Conservation (phyloP, 2,888 invertebrate genomes). For the Cyclophora punctaria region DNA sequence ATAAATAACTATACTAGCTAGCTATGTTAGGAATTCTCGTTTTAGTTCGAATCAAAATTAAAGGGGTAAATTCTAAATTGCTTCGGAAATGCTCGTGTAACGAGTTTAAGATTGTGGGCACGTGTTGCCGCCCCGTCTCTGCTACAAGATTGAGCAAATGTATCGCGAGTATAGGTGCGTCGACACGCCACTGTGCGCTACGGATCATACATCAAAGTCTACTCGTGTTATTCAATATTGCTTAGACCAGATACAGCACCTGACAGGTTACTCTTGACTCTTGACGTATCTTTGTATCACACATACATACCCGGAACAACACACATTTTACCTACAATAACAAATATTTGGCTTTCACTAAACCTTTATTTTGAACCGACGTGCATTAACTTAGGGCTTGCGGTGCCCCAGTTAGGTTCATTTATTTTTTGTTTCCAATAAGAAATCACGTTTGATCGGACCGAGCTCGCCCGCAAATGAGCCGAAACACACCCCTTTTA, state of each 20-base stretch:
- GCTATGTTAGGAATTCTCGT: slow-evolving; percentile 30
- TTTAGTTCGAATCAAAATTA: slow-evolving; percentile 45
- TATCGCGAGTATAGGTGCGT: slow-evolving; percentile 32
- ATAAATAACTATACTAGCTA: slow-evolving; percentile 32
- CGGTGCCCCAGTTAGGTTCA: slow-evolving; percentile 43
- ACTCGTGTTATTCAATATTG: slow-evolving; percentile 46
- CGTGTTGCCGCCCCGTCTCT: slow-evolving; percentile 47
- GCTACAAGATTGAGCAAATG: slow-evolving; percentile 50
- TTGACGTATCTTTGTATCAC: slow-evolving; percentile 19
- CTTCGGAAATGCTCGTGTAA: slow-evolving; percentile 50
- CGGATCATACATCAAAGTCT: slow-evolving; percentile 59
- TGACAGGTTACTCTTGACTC: slow-evolving; percentile 43
- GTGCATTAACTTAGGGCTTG: slow-evolving; percentile 37
- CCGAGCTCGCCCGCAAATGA: slow-evolving; percentile 61
- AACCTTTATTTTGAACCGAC: slow-evolving; percentile 41
- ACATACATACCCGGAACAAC: slow-evolving; percentile 15
- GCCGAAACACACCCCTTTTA: slow-evolving; percentile 68
- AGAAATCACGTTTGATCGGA: slow-evolving; percentile 65
- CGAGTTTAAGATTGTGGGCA: slow-evolving; percentile 65
- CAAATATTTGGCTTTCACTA: slow-evolving; percentile 19
- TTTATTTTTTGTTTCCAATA: slow-evolving; percentile 50
- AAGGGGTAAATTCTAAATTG: slow-evolving; percentile 58
- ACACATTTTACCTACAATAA: slow-evolving; percentile 18
- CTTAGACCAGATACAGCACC: slow-evolving; percentile 48
- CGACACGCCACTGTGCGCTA: slow-evolving; percentile 26